Percentiles rank a stretch among this genome's conserved stretches.
These are phyloP conservation scores for Subacronicta megacephala DNA, from an alignment of 2,888 invertebrate species.

Conservation along the genomic window DNA sequence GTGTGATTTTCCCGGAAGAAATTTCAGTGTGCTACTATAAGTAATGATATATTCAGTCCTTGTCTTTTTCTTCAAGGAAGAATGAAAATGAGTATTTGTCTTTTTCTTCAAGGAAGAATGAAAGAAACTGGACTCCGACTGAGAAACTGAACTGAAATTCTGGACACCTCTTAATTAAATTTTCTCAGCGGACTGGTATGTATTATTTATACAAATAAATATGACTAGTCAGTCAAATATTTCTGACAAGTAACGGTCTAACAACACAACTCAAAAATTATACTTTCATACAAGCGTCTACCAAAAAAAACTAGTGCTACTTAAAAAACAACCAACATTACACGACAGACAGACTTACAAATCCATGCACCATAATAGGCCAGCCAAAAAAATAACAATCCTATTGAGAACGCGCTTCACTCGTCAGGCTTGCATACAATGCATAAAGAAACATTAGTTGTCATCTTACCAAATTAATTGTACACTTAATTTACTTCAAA, in stretches of 20 bases:
- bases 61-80: too few species aligned
- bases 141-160: too few species aligned
- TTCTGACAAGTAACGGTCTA: slow-evolving; percentile 1
- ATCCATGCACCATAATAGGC: slow-evolving; percentile 58
- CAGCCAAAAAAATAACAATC: slow-evolving; percentile 62
- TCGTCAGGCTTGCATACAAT: slow-evolving; percentile 70
- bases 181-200: too few species aligned
- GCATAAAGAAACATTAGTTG: slow-evolving; percentile 62
- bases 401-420: slow-evolving; percentile 51
- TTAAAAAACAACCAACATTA: slow-evolving; percentile 50
- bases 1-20: too few species aligned
- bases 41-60: too few species aligned
- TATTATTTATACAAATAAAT: not conserved
- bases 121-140: too few species aligned
- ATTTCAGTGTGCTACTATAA: too few species aligned
- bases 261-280: slow-evolving; percentile 45
- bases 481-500: slow-evolving; percentile 18
- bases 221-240: slow-evolving; percentile 29
- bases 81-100: too few species aligned
- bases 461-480: slow-evolving; percentile 38
- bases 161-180: too few species aligned
- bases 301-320: slow-evolving; percentile 57
- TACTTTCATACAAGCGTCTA: slow-evolving; percentile 53
- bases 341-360: slow-evolving; percentile 59
- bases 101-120: too few species aligned